Evolutionary conservation across 2,113 vertebrate genomes (phyloP), one percentile per base, ranked within the genome.

Genomic region (Picathartes gymnocephalus): DNA sequence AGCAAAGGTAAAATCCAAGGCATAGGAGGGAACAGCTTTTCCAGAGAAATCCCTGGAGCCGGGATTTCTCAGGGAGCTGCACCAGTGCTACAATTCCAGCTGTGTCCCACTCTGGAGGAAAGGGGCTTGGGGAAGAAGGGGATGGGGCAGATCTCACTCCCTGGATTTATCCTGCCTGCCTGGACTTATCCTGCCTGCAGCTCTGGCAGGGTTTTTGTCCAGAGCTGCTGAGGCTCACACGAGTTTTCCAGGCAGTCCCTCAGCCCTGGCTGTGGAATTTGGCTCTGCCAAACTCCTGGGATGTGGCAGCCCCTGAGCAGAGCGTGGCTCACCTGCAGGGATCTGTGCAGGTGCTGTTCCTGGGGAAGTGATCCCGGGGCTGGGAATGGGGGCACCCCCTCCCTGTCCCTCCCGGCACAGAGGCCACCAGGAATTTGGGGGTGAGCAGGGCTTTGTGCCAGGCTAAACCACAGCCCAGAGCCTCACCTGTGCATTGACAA

Each of bases 401-500:
- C 40, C 79, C 30, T 37, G 33, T 18, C 45, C 1, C 0, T 24
- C 44, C 30, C 37, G 22, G 16, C 19, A 5, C 9, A 2, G 53
- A 20, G 33, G 33, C 53, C 64, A 11, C 2, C 37, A 11, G 57
- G 44, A 24, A 24, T 40, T 2, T 48, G 51, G 19, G 78, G 37
- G 21, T 6, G 37, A 61, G 0, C 47, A 2, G 4, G 3, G 50
- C 42, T 81, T 74, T 45, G 35, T 50, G 69, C 72, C 80, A 81
- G 71, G 17, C 35, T 57, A 28, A 77, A 17, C 7, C 79, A 30
- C 61, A 42, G 44, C 79, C 54, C 20, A 14, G 45, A 53, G 47
- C 69, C 48, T n/a, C n/a, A 6, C 50, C 30, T 35, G 10, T 2
- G 82, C 7, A 1, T 0, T 9, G 31, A 0, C 31, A 44, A 5